These are phyloP conservation scores for Tridacna crocea DNA, from an alignment of 2,888 invertebrate genomes.

Conservation along the genomic window DNA sequence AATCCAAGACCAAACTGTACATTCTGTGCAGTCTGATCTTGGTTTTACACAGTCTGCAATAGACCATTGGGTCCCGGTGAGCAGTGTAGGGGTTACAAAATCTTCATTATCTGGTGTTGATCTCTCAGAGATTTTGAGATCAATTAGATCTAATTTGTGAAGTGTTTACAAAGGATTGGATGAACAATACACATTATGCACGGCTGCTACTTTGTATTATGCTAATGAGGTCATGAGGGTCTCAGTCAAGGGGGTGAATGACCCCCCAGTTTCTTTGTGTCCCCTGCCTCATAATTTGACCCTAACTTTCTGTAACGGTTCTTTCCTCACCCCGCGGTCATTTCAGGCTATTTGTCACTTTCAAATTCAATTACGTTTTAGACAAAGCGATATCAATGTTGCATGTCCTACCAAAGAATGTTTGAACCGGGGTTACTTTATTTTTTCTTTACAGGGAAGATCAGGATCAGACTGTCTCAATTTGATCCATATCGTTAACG, in stretches of 20 bases:
- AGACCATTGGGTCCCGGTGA: no score
- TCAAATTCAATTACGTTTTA: constrained; percentile 1
- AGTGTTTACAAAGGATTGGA: neutral
- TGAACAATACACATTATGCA: constrained; percentile 15
- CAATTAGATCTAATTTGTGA: neutral
- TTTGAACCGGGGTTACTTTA: no score
- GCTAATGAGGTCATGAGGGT: constrained; percentile 18
- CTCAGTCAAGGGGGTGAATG: constrained; percentile 9
- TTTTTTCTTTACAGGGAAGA: no score
- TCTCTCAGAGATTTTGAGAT: neutral
- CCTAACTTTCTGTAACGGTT: neutral
- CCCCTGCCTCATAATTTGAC: neutral
- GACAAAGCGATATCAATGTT: no score
- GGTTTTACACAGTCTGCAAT: no score
- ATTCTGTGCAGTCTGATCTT: no score
- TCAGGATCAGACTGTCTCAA: no score
- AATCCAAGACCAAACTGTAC: no score
- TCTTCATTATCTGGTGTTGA: no score
- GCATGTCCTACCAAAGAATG: no score
- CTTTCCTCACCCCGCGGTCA: neutral
- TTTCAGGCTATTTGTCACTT: neutral
- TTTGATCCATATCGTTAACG: no score
- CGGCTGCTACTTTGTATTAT: constrained; percentile 7
- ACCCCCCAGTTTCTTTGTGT: constrained; percentile 14
- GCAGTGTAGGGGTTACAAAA: no score